Evolutionary conservation across 2,888 invertebrate genomes (phyloP), one percentile per base, ranked within the genome.

Genomic region (Apotomis turbidana): DNA sequence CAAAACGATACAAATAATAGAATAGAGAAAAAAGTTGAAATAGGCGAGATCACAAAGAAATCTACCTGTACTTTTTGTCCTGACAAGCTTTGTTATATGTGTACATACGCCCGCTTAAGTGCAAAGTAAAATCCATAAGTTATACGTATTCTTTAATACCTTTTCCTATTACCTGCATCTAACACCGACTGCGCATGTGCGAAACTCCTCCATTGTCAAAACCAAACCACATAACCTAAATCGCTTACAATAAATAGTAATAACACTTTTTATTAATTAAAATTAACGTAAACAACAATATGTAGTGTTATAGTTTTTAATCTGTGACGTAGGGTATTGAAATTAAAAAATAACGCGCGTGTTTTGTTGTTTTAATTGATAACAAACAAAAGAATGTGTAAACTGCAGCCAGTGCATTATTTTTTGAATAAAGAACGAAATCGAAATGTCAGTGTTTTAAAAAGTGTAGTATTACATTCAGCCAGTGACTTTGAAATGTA

Each of bases 181-280:
- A 49, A 9, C 71, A 75, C 77, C 78, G 78, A 87, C 79, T 85
- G 87, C 89, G 83, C 82, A 88, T 92, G 93, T 91, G 92, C 90
- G 88, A 76, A 81, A 74, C 78, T 62, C 76, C 77, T 77, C 87
- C 85, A 88, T 88, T 90, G 88, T 88, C 84, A 86, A 71, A 74
- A 77, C 79, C 81, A 85, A 74, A 77, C 79, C 81, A 85, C 83
- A 88, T 91, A 91, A 91, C 91, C 89, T 90, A 86, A 81, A 81
- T 77, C 74, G 54, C 70, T 71, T 76, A 77, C 79, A 82, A 59
- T 68, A 59, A 68, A 67, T 71, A 71, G 13, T 63, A 46, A 72
- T 58, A 72, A 68, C 55, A 63, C 9, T 54, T 36, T 63, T 46
- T 13, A 46, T 68, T 54, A 38, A 68, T 59, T 57, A 13, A 13